Evolutionary conservation across 2,888 invertebrate genomes (phyloP).

Genomic region (Zygaena filipendulae): DNA sequence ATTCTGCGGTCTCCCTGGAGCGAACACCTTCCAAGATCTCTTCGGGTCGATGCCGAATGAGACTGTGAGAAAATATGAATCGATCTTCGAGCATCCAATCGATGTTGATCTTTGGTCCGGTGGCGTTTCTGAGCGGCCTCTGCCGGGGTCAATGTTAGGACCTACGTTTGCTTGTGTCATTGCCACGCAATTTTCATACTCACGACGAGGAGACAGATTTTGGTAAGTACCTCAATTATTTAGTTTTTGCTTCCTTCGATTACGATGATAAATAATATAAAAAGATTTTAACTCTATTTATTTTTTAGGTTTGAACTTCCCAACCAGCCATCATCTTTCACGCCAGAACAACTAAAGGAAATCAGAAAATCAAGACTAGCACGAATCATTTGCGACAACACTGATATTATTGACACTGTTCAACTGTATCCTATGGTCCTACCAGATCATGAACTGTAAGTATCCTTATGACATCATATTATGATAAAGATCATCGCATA

Average conservation of each 20-base stretch:
- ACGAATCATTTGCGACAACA: constrained; percentile 90
- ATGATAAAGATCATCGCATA: too few species aligned
- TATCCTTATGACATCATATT: too few species aligned
- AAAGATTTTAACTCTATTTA: neutral
- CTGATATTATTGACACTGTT: constrained; percentile 90
- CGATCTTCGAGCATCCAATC: constrained; percentile 88
- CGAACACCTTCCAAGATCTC: constrained; percentile 81
- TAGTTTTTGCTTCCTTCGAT: neutral
- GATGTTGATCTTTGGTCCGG: constrained; percentile 97
- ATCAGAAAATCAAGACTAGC: constrained; percentile 84
- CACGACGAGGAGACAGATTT: constrained; percentile 90
- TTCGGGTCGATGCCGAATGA: constrained; percentile 91
- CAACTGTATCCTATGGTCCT: constrained; percentile 93
- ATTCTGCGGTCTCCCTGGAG: constrained; percentile 86
- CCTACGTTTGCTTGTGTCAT: constrained; percentile 95
- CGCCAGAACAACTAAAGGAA: constrained; percentile 86
- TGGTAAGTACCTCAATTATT: constrained; percentile 67
- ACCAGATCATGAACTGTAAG: constrained; percentile 94
- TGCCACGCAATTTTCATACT: constrained; percentile 91
- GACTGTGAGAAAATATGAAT: constrained; percentile 83
- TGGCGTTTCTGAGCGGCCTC: constrained; percentile 89
- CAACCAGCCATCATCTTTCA: constrained; percentile 92
- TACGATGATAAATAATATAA: too few species aligned
- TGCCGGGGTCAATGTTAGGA: constrained; percentile 92
- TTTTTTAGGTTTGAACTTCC: constrained; percentile 81